Conservation (phyloP, 2,797 vertebrate genomes). For the Gila robusta region DNA sequence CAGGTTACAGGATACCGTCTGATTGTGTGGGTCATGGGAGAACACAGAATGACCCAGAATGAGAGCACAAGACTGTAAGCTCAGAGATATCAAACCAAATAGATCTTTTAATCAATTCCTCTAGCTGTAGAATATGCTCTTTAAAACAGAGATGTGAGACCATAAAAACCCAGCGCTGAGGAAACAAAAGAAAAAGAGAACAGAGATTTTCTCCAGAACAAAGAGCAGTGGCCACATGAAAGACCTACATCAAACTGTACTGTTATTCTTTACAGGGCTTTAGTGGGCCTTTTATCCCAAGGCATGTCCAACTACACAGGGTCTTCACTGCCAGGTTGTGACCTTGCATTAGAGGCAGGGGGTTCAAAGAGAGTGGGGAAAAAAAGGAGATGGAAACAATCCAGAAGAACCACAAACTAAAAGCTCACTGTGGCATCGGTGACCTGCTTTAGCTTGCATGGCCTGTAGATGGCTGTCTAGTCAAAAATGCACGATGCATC, state of each 20-base stretch:
- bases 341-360: constrained; percentile 61
- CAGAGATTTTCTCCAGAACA: constrained; percentile 60
- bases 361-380: constrained; percentile 59
- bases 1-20: constrained; percentile 9
- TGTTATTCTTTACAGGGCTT: constrained; percentile 57
- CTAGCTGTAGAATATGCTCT: constrained; percentile 11
- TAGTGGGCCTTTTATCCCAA: constrained; percentile 64
- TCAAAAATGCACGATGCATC: constrained; percentile 56
- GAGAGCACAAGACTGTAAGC: neutral
- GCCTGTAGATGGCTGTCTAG: constrained; percentile 65
- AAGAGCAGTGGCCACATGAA: constrained; percentile 63
- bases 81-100: constrained; percentile 23
- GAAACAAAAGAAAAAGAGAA: constrained; percentile 52
- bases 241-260: constrained; percentile 65
- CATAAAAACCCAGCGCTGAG: constrained; percentile 30
- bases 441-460: constrained; percentile 48
- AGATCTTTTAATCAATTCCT: neutral
- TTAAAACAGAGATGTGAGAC: constrained; percentile 43
- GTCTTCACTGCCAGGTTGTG: constrained; percentile 54
- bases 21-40: neutral
- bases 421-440: neutral
- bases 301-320: constrained; percentile 60
- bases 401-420: constrained; percentile 15
- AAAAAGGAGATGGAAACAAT: constrained; percentile 19
- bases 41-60: neutral